Evolutionary conservation across 2,113 vertebrate species (phyloP), one percentile per base, ranked within the genome.

Genomic region (Platichthys stellatus): DNA sequence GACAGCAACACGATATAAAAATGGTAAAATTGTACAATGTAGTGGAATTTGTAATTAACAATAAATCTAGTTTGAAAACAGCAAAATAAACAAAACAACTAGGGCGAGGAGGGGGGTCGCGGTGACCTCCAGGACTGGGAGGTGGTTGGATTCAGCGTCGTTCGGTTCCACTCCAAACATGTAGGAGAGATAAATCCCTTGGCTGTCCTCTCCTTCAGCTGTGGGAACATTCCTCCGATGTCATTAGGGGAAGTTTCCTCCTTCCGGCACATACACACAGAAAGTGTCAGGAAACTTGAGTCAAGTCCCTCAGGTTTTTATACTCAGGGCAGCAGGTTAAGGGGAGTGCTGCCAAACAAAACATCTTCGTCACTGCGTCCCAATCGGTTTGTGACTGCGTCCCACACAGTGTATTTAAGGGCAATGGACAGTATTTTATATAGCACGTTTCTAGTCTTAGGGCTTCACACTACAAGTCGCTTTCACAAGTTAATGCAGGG

Each of bases 211-310:
- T 76, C 63, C 63, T 28, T 80, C 73, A 72, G 76, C 79, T 93
- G 91, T 93, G 93, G 93, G 93, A 93, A 93, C 88, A 92, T 91
- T 90, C 89, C 87, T 85, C 24, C 66, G 58, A 91, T 90, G 90
- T 92, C 89, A 88, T 70, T 67, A 86, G 86, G 84, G 74, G 82
- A 83, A 69, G 73, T 65, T 83, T 82, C 86, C 76, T 87, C 73
- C 71, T 72, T 89, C 82, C 65, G 57, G 78, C 68, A 43, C 70
- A 58, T 71, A 26, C 18, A 74, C 82, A 86, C 69, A 88, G 61
- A 86, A 85, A 89, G 84, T 86, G 77, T 86, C 74, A 74, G 65
- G 71, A 88, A 85, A 76, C 73, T 69, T 66, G 59, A 76, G 70
- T 61, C 68, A 84, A 79, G 88, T 85, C 76, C 65, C 82, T 24